Base-by-base conservation (phyloP, 2,888 invertebrate species). In the Limnephilus rhombicus region DNA sequence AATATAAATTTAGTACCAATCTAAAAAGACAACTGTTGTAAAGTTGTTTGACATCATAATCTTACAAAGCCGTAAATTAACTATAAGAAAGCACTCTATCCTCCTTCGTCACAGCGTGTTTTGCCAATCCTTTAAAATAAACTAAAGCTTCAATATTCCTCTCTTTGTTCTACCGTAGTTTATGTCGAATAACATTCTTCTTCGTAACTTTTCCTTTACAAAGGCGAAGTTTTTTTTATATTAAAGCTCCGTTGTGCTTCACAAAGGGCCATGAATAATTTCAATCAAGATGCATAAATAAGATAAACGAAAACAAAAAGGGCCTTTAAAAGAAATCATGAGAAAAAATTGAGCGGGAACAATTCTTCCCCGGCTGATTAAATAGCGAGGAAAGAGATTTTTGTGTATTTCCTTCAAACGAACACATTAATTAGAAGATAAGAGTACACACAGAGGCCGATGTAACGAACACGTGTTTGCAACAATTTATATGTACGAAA, bases 251-350 rank as follows among this genome's bases (percentile, higher is more conserved):
- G 24, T 31, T 89, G 89, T 34, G 49, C 80, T 29, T 93, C 93
- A 93, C 93, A 92, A 93, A 93, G 92, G 90, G 90, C 91, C 91
- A 93, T 93, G 93, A 93, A 93, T 93, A 93, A 93, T 93, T 93
- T 93, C 93, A 92, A 93, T 93, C 93, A 92, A 93, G 93, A 93
- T 91, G 85, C 86, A 91, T 93, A 93, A 93, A 93, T 93, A 93
- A 93, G 93, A 93, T 93, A 93, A 93, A 90, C 89, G 92, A 92
- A 92, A 92, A 45, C 45, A 90, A 90, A 90, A 90, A 37, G 29
- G 68, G 89, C 31, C 29, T 83, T 90, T 85, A 53, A 90, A 90
- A 53, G 83, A 90, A 90, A 85, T 90, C 68, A 53, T 18, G 68
- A 49, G 85, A 85, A 90, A 85, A 90, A 85, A 85, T 68, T 85